phyloP scores from a whole-genome alignment of 2,797 vertebrate species.

The Diplodus sargus region DNA sequence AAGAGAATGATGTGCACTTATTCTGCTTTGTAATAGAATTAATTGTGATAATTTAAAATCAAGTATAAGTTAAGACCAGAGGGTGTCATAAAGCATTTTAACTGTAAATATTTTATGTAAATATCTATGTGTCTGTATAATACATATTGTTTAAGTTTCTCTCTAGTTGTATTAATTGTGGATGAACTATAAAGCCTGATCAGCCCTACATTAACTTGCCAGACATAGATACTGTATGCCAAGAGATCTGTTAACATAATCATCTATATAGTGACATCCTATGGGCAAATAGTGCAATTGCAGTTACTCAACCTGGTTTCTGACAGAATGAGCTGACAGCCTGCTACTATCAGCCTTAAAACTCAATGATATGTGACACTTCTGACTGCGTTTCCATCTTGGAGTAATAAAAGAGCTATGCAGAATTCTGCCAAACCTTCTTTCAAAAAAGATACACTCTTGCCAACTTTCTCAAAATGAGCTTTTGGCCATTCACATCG shows the following conservation, averaged over 20 bases:
- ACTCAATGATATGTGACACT: neutral
- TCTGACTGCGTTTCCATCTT: neutral
- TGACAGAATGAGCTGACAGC: neutral
- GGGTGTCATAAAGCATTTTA: neutral
- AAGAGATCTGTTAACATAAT: slow-evolving; percentile 34
- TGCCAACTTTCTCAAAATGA: neutral
- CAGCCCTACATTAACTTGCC: neutral
- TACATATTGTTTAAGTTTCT: neutral
- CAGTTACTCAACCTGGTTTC: slow-evolving; percentile 29
- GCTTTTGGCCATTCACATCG: neutral
- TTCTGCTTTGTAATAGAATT: neutral
- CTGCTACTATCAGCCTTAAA: neutral
- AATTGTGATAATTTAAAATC: neutral
- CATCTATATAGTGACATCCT: slow-evolving; percentile 75
- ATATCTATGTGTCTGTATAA: neutral
- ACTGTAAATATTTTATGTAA: neutral
- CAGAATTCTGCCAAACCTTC: neutral
- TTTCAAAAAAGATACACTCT: neutral
- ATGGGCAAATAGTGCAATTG: slow-evolving; percentile 74
- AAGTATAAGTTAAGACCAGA: neutral
- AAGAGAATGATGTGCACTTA: neutral
- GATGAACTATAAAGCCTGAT: slow-evolving; percentile 1
- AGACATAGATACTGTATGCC: neutral
- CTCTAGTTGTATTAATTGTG: neutral
- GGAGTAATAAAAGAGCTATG: neutral